Conservation (phyloP, 2,888 invertebrate genomes). For the Orchesella flavescens region DNA sequence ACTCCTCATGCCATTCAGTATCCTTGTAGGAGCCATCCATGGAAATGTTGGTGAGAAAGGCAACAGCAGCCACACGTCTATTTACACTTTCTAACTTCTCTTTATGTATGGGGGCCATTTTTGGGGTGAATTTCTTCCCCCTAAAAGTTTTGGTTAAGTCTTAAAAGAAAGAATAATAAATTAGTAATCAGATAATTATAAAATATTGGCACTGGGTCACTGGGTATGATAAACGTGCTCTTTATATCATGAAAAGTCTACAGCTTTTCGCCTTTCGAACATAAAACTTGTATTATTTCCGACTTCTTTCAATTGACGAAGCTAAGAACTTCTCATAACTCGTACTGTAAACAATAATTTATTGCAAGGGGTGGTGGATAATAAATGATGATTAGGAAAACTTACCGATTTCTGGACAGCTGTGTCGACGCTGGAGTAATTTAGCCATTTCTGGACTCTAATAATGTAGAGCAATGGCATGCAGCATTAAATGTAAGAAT, state of each 20-base stretch:
- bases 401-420: too few species aligned
- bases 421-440: too few species aligned
- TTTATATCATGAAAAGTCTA: not conserved
- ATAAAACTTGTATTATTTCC: too few species aligned
- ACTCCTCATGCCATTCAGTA: constrained; percentile 65
- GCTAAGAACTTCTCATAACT: too few species aligned
- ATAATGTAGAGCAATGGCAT: too few species aligned
- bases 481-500: too few species aligned
- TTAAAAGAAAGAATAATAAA: too few species aligned
- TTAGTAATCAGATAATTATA: not conserved
- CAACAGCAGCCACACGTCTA: constrained; percentile 91
- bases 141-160: not conserved
- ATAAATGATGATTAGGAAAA: too few species aligned
- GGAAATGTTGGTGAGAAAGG: constrained; percentile 95
- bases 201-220: not conserved
- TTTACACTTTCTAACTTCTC: constrained; percentile 78
- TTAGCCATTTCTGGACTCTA: too few species aligned
- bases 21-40: constrained; percentile 87
- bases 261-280: not conserved
- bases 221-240: not conserved
- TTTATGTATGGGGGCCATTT: constrained; percentile 62
- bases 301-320: too few species aligned
- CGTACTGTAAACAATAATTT: too few species aligned
- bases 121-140: not conserved
- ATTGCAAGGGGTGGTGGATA: too few species aligned